Base-by-base conservation (phyloP, 2,888 invertebrate genomes). In the Phasia obesa region DNA sequence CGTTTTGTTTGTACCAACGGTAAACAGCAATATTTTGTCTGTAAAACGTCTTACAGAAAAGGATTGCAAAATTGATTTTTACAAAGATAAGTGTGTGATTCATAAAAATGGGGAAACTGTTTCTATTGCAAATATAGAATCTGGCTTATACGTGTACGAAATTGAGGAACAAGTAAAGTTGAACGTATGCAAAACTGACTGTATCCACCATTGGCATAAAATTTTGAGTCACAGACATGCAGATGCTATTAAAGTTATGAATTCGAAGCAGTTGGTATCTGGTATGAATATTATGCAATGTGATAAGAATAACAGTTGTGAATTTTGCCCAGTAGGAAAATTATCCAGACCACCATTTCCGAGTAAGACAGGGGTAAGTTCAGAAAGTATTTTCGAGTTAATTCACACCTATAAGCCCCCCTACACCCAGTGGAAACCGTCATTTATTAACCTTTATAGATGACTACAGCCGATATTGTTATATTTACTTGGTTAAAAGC, bases 401-500 rank as follows among this genome's bases (percentile, higher is more conserved):
- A 73, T 73, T 21, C 60, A 11, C 35, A 73, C 25, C 17, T 64
- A 42, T 74, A 44, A 23, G 47, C 6, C 44, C 21, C 0, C 2
- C 6, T 21, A 74, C 55, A 44, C 64, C 55, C 1, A 64, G 64
- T 23, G 55, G 44, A 1, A 74, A 55, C n/a, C 19, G 13, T 27
- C 55, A 74, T 23, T 9, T 64, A 23, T 11, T 64, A 2, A 74
- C 64, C 0, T 74, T 64, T 35, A 74, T 74, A n/a, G 74, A 55
- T 11, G 64, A 64, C 15, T 64, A 44, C 44, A 74, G 67, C 42
- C 27, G 75, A 21, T 67, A 60, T 59, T 67, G 59, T 13, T 0
- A 65, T 7, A 62, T 74, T 19, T 25, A 62, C 7, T 44, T 74
- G n/a, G 13, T 64, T 19, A 69, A 76, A 23, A 11, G 59, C n/a